A percentile compares a stretch with the other conserved stretches of the same genome.
These are phyloP conservation scores for Thrips palmi DNA, from an alignment of 1,140 invertebrate genomes.

Conservation along the genomic window DNA sequence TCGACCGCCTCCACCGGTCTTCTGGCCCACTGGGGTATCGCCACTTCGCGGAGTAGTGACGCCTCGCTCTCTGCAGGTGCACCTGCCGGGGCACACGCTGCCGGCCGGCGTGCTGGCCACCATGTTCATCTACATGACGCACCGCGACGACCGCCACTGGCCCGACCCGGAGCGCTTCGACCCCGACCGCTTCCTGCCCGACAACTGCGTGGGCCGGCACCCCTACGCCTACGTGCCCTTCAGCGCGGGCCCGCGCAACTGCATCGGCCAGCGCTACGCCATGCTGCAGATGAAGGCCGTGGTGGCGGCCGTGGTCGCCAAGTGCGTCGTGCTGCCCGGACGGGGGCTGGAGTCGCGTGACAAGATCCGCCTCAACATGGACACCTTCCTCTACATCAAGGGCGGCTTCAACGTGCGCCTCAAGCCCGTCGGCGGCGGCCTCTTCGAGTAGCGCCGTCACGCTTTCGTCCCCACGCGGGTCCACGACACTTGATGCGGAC, in stretches of 20 bases:
- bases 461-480: too few relatives aligned
- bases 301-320: constrained; percentile 24
- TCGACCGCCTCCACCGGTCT: too few relatives aligned
- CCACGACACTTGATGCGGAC: too few relatives aligned
- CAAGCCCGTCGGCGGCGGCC: too few relatives aligned
- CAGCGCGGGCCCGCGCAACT: constrained; percentile 35
- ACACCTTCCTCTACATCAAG: too few relatives aligned
- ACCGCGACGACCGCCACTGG: constrained; percentile 44
- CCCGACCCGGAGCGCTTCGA: constrained; percentile 27
- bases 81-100: constrained; percentile 17
- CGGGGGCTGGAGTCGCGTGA: too few relatives aligned
- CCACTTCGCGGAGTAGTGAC: too few relatives aligned
- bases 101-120: constrained; percentile 23
- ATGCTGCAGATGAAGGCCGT: constrained; percentile 31
- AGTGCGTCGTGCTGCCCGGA: constrained; percentile 5
- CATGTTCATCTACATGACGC: constrained; percentile 29
- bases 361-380: too few relatives aligned
- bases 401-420: too few relatives aligned
- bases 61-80: too few relatives aligned
- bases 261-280: constrained; percentile 32
- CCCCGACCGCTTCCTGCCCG: constrained; percentile 29
- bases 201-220: constrained; percentile 22
- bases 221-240: constrained; percentile 33
- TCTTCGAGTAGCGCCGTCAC: too few relatives aligned
- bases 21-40: too few relatives aligned